Evolutionary conservation across 2,888 invertebrate genomes (phyloP), one percentile per base, ranked within the genome.

Genomic region (Noctua comes): DNA sequence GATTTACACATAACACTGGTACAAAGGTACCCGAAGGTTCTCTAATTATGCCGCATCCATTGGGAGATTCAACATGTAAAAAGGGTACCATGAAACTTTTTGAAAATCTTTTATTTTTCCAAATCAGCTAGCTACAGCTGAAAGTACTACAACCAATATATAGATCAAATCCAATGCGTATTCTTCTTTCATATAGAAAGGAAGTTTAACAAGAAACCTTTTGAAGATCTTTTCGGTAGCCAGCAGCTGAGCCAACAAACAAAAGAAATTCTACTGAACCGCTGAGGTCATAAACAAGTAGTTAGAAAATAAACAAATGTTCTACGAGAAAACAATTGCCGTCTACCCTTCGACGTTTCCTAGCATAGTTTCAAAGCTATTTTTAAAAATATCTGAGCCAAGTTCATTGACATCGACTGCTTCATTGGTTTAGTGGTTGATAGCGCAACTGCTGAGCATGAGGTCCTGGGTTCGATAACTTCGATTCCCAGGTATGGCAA

Each of bases 361-460:
- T 6, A 40, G 24, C n/a, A 65, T 66, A 57, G 80, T 21, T 70
- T 59, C 21, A n/a, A 62, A 57, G 31, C 70, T 31, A 48, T n/a
- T n/a, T 69, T 84, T 65, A 80, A 80, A 83, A 85, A 75, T 71
- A 64, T 31, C 73, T 62, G 36, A 73, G 40, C 18, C 48, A 73
- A 73, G 82, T 82, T 84, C 82, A 74, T 72, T 75, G 72, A 69
- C 82, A 83, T 69, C 57, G 40, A 13, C 40, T 40, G 8, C 11
- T 11, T 21, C 10, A n/a, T 24, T 43, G n/a, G n/a, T n/a, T 0
- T 27, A 43, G n/a, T 43, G n/a, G 16, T 4, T 2, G 18, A 0
- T 18, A 66, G 40, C 24, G 40, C 40, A 24, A 43, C 66, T 43
- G 40, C 16, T 11, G 21, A 36, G 21, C 62, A 64, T 8, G 5